Evolutionary conservation across 2,113 vertebrate genomes (phyloP), one percentile per base, ranked within the genome.

Genomic region (Eonycteris spelaea): DNA sequence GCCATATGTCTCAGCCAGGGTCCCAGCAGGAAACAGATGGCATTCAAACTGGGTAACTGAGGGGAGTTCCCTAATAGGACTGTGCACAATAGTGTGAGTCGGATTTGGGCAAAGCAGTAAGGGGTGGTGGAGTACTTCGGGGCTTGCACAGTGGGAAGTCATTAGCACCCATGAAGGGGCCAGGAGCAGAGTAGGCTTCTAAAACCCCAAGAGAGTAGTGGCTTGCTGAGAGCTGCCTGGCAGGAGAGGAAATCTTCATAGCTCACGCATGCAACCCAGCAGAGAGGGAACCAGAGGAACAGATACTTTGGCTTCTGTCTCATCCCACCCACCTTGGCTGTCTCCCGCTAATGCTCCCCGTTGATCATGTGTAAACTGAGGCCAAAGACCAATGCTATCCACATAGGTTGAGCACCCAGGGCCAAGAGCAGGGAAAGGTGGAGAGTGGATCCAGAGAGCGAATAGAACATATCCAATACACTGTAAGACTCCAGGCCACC

Each of bases 1-100:
- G 30, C 82, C 61, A 74, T 73, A 57, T 86, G 74, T 73, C 65
- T 92, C 63, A 87, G 51, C 53, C 75, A 71, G 63, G 57, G 63
- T 83, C 74, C 19, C 65, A 84, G 79, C 57, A 96, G 79, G 74
- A 79, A 83, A 70, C 84, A 96, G 87, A 89, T 83, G 91, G 79
- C 68, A 71, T 43, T 90, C 93, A 63, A 15, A 53, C 80, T 67
- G 26, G 71, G 11, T 85, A 59, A 85, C 2, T 9, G 40, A 88
- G 16, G 51, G 83, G 26, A 74, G 35, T 61, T 85, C 94, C 70
- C 65, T 45, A 75, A 40, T 57, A 82, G 35, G n/a, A 15, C 83
- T 67, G 48, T 55, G 33, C 53, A 51, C 55, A 45, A 33, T 21
- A 53, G 53, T 4, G 21, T 53, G 51, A 95, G 67, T n/a, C 38